Evolutionary conservation across 2,113 vertebrate species (phyloP), one percentile per base, ranked within the genome.

Genomic region (Empidonax alnorum): DNA sequence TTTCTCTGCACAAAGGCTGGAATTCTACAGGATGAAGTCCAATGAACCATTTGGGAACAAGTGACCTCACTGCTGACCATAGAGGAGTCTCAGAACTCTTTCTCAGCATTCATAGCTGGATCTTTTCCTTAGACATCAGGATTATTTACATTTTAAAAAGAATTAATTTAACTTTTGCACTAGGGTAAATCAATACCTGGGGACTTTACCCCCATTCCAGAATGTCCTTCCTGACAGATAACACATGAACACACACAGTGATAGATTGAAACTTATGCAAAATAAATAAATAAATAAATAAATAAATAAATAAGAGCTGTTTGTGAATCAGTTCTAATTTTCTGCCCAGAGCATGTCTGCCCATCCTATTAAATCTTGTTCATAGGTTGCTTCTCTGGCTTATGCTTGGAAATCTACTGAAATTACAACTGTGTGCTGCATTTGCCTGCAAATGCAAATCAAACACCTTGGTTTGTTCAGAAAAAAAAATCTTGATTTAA

Each of bases 1-100:
- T 37, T 74, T 53, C 39, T 95, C 68, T 84, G 52, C 35, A 89
- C 35, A 72, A 46, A 92, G 49, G 14, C 25, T n/a, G 22, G 3
- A 44, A 67, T 89, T 87, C 80, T 82, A 17, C 41, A 83, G 30
- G n/a, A 93, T 71, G 61, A 94, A 89, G 33, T 39, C 47, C 61
- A 82, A 27, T 1, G 1, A 73, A 63, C 22, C 0, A 0, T 28
- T 47, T 61, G 30, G 31, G 81, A 47, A 75, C 84, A 2, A 3
- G 27, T 37, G 44, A 80, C n/a, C 21, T 77, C 31, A 69, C 41
- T 3, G 10, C 41, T 59, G 44, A 86, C 27, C 11, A 30, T 4
- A 13, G 55, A 80, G 68, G 22, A 84, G 37, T 9, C 23, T 76
- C 33, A 44, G 27, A 0, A 2, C 42, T 67, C 42, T 41, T 73